Conservation (phyloP, 1,140 invertebrate genomes). For the Drosophila watanabei region DNA sequence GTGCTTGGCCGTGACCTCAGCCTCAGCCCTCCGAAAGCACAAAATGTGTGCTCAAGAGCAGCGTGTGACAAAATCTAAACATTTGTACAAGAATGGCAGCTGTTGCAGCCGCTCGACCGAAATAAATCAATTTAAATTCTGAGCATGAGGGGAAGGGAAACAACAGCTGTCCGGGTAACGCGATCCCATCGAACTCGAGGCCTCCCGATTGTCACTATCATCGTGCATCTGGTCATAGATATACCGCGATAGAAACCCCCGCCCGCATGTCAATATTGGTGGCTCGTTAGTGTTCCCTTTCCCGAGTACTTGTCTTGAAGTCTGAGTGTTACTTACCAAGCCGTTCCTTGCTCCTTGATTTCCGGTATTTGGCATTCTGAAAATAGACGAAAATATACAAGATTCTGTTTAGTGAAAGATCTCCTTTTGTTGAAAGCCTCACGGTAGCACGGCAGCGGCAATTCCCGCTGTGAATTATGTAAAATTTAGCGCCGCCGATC, state of each 20-base stretch:
- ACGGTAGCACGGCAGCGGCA: slow-evolving; percentile 33
- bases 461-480: slow-evolving; percentile 36
- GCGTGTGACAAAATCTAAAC: slow-evolving; percentile 56
- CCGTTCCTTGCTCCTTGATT: slow-evolving; percentile 37
- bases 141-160: slow-evolving; percentile 6
- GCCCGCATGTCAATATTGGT: slow-evolving; percentile 1
- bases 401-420: slow-evolving; percentile 10
- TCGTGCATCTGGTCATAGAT: neutral
- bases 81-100: slow-evolving; percentile 54
- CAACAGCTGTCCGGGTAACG: slow-evolving; percentile 49
- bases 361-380: slow-evolving; percentile 60
- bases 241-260: neutral
- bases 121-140: slow-evolving; percentile 43
- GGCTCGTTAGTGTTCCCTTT: neutral
- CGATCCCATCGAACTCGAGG: slow-evolving; percentile 39
- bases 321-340: slow-evolving; percentile 51
- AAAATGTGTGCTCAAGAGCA: neutral
- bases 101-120: slow-evolving; percentile 46
- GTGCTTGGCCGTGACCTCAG: slow-evolving; percentile 21
- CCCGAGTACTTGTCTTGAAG: neutral
- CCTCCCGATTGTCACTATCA: slow-evolving; percentile 4
- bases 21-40: slow-evolving; percentile 1
- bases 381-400: slow-evolving; percentile 30
- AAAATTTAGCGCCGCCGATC: slow-evolving; percentile 50
- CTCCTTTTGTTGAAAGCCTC: slow-evolving; percentile 21